A percentile compares a stretch with the other conserved stretches of the same genome.
phyloP scores from a whole-genome alignment of 2,797 vertebrate genomes.

The Megalops cyprinoides region DNA sequence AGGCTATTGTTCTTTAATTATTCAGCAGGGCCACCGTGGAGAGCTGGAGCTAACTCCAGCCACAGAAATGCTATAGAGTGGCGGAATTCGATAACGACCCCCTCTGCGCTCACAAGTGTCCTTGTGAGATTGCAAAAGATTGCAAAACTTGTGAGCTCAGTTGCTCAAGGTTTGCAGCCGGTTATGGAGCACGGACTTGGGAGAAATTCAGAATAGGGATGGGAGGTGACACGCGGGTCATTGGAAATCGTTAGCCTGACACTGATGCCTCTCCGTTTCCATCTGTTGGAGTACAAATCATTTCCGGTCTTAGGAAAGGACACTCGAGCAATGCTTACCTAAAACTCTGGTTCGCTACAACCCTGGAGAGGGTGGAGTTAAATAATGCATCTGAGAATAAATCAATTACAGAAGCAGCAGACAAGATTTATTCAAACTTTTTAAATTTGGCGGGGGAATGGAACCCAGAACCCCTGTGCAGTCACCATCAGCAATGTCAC shows the following conservation, averaged over 20 bases:
- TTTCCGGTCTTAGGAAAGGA: neutral
- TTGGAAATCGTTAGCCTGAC: neutral
- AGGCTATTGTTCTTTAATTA: neutral
- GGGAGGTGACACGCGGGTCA: neutral
- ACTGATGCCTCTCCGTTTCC: neutral
- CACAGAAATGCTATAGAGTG: neutral
- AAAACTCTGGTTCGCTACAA: too few relatives aligned
- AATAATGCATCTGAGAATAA: too few relatives aligned
- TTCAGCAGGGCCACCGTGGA: neutral
- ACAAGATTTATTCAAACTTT: too few relatives aligned
- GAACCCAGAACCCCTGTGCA: too few relatives aligned
- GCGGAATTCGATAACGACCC: neutral
- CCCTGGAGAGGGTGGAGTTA: too few relatives aligned
- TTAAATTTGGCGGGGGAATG: too few relatives aligned
- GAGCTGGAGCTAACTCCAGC: neutral
- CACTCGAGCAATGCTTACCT: neutral
- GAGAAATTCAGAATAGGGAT: neutral
- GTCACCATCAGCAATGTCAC: too few relatives aligned
- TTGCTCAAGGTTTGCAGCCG: neutral
- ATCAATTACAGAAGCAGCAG: too few relatives aligned
- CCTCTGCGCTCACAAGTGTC: neutral
- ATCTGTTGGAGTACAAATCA: conserved; percentile 7
- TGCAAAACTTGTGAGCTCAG: too few relatives aligned
- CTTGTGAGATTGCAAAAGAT: too few relatives aligned
- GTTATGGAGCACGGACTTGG: neutral